Base-by-base conservation (phyloP, 2,113 vertebrate genomes). In the Psilopsiagon aurifrons region DNA sequence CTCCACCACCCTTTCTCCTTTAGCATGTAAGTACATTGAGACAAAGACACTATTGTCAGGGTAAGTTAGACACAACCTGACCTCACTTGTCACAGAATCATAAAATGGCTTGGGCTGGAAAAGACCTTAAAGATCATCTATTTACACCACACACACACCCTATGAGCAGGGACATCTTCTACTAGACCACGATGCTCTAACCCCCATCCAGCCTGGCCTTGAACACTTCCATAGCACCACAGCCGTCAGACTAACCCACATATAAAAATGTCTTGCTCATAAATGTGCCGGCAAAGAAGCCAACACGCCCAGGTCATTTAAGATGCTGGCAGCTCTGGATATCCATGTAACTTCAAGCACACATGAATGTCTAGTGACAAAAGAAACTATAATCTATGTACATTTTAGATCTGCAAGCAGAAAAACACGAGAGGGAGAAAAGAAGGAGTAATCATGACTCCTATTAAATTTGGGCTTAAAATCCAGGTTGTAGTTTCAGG, bases 301-400 rank as follows among this genome's bases (percentile, higher is more conserved):
- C 41, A 66, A 47, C 24, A 46, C 0, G 1, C 7, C 17, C 51
- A 28, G n/a, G 22, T 35, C 18, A 67, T 46, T 49, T 49, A 35
- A 62, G 27, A 44, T 28, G 37, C 57, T n/a, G 46, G 52, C 46
- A 90, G 46, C 25, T 85, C 46, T 68, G 27, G 7, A 9, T 28
- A 63, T 0, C 0, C 2, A 5, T 5, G 49, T 33, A 69, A 67
- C 77, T 41, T 78, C 1, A 92, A 29, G 43, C 11, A n/a, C 17
- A 59, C 13, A 9, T 4, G 0, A 57, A 52, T 8, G 9, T 11
- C 64, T n/a, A 35, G 14, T 14, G 31, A 73, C 71, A 57, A 69
- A 69, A 55, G 35, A 73, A 73, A 57, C 13, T 4, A 68, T 10
- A 28, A 76, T 33, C 8, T 29, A 52, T 0, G 0, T n/a, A 55